These are phyloP conservation scores for Andrena flavipes DNA, from an alignment of 2,888 invertebrate genomes.

Conservation along the genomic window DNA sequence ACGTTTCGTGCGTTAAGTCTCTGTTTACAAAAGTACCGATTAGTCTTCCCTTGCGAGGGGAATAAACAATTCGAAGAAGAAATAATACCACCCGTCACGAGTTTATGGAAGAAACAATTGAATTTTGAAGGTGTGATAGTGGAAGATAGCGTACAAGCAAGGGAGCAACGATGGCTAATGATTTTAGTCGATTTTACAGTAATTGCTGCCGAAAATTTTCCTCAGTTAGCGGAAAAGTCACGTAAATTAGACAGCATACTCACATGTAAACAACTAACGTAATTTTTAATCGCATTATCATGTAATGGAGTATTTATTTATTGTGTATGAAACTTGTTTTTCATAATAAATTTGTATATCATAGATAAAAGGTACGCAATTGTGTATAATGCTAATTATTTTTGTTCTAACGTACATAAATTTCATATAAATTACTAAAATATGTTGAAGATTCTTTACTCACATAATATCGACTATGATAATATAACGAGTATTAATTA, in stretches of 20 bases:
- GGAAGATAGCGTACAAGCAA: conserved; percentile 12
- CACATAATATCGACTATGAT: too few relatives aligned
- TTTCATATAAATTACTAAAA: too few relatives aligned
- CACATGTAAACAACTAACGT: neutral
- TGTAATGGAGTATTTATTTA: neutral
- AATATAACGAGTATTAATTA: too few relatives aligned
- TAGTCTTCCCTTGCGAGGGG: neutral
- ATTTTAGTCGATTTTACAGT: conserved; percentile 45
- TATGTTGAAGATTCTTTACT: too few relatives aligned
- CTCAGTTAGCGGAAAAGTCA: conserved; percentile 43
- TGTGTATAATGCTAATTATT: neutral
- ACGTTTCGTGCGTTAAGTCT: conserved; percentile 52
- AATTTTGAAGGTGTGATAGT: neutral
- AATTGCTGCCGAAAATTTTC: conserved; percentile 26
- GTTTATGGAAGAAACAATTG: conserved; percentile 55
- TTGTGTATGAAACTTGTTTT: neutral
- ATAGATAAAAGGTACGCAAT: neutral
- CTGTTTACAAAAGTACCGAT: conserved; percentile 53
- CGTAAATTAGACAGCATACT: conserved; percentile 37
- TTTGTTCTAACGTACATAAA: neutral
- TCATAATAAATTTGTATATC: neutral
- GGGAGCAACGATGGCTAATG: conserved; percentile 50
- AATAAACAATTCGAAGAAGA: conserved; percentile 12
- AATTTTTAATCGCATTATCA: neutral
- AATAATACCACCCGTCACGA: conserved; percentile 27